Evolutionary conservation across 2,113 vertebrate species (phyloP).

Genomic region (Rhinopithecus roxellana): DNA sequence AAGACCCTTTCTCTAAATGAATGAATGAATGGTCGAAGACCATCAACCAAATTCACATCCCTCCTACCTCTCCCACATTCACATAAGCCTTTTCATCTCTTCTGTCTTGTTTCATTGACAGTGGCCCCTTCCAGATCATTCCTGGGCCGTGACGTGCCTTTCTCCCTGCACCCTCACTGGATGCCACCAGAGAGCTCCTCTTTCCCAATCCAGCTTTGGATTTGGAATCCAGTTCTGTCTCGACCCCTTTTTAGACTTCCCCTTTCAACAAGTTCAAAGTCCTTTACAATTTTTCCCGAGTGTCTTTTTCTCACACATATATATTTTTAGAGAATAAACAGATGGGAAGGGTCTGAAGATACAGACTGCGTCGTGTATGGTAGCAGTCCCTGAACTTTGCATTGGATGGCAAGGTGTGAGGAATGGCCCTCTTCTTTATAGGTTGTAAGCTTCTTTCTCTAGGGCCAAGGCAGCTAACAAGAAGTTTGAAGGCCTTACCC

Average conservation of each 20-base stretch:
- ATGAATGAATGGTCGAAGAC: too few relatives aligned
- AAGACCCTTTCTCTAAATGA: too few relatives aligned
- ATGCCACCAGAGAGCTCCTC: background rate
- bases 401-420: background rate
- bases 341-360: background rate
- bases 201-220: background rate
- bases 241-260: background rate
- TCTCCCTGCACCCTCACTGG: fast-evolving
- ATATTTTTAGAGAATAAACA: conserved; percentile 43
- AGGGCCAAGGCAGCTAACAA: background rate
- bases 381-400: background rate
- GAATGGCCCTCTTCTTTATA: background rate
- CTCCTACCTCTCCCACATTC: too few relatives aligned
- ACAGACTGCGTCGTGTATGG: background rate
- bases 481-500: background rate
- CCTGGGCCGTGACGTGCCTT: background rate
- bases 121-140: background rate
- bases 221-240: background rate
- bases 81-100: background rate
- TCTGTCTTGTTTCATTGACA: background rate
- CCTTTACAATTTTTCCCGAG: background rate
- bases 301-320: background rate
- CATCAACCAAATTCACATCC: background rate
- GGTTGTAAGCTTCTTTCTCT: background rate
- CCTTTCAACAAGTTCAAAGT: conserved; percentile 53